Base-by-base conservation (phyloP, 2,113 vertebrate genomes). In the Motacilla alba region DNA sequence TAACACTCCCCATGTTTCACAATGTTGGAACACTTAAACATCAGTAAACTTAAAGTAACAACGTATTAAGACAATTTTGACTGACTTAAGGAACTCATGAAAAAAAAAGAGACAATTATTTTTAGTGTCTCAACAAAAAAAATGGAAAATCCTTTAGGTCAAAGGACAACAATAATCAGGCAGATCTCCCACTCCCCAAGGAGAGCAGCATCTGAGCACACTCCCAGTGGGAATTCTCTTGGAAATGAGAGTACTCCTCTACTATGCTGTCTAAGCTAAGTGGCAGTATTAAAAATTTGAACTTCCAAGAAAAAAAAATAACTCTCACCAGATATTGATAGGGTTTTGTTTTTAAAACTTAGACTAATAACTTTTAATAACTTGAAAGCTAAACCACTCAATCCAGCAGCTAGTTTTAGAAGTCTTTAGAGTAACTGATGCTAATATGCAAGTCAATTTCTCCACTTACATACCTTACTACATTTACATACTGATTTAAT, bases 241-340 rank as follows among this genome's bases (percentile, higher is more conserved):
- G 31, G 41, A 69, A 83, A 69, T 35, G 17, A 75, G 10, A 46
- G 1, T 19, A 64, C 23, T 67, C 35, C 33, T 62, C 55, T 87
- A 77, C 21, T 74, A 43, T 35, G 33, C 8, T 70, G 37, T 28
- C 41, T 69, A 60, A 79, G 56, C 18, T 79, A 64, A 88, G 9
- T 3, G 31, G 26, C 33, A 79, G 39, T 41, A 35, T 24, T 63
- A 85, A 70, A 92, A 67, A 14, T n/a, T 9, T 31, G 11, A 78
- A 41, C 50, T 64, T 59, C 1, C 23, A 30, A 47, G 20, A 6
- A 9, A 10, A 43, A 50, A 31, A 28, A 39, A 1, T 1, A 63
- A 6, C 3, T 23, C 2, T 5, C 11, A 18, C 1, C 53, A 49
- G 31, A 33, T 47, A 66, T 7, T 37, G 4, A 41, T 2, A 56